Base-by-base conservation (phyloP, 2,888 invertebrate species). In the Drosophila emarginata region DNA sequence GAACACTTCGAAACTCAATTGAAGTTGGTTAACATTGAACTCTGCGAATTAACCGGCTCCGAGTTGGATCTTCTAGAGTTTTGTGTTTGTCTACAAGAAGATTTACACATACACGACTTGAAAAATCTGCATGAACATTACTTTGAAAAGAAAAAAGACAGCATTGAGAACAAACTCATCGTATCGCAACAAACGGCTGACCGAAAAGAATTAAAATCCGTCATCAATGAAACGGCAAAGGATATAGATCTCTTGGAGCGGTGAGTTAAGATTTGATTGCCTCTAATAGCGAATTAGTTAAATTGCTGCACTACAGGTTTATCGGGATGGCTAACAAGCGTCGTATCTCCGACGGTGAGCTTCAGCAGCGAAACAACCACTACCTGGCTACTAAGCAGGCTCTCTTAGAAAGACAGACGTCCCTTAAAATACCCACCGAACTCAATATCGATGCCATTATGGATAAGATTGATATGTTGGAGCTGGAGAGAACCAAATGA, bases 41-140 rank as follows among this genome's bases (percentile, higher is more conserved):
- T 91, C 1, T 81, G 81, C 40, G 90, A 91, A 68, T 70, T 91
- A 37, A 89, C 89, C 0, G 90, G 90, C 57, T 88, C 90, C 56
- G 74, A 89, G 11, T 50, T 75, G 14, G 61, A 72, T 2, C 67
- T 89, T 40, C 70, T 91, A 9, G 87, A 88, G 23, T 87, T 89
- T 60, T 83, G 85, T 36, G 86, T 86, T 5, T 80, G 88, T 14
- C 26, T 90, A 0, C 90, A 91, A 58, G 63, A 61, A 4, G 67
- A 77, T 5, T 83, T 86, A 0, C 79, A 89, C 59, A 53, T 91
- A 12, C 86, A 87, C 5, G 87, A 90, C 15, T 65, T 91, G 0
- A 67, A 83, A 18, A 87, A 81, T 56, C 69, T 91, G 3, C 76
- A 88, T n/a, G 89, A 90, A 21, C 89, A 78, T 54, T 90, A 89